phyloP scores from a whole-genome alignment of 2,888 invertebrate genomes.

The Oxycera nigricornis region DNA sequence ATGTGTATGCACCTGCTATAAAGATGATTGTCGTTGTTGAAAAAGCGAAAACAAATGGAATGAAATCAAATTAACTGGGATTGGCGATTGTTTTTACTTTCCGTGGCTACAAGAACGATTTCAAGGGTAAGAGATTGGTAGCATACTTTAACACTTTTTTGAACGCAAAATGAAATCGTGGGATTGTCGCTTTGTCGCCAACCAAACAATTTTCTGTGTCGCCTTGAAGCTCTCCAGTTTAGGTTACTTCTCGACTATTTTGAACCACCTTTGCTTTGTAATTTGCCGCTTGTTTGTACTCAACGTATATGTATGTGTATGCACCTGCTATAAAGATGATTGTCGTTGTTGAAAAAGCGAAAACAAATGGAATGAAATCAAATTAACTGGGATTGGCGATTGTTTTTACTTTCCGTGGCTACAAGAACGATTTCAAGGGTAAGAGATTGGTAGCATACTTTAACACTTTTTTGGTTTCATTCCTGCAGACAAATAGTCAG shows the following conservation, averaged over 20 bases:
- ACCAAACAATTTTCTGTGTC: too few relatives aligned
- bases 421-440: constrained; percentile 15
- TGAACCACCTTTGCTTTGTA: background rate
- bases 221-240: background rate
- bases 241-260: background rate
- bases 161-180: too few relatives aligned
- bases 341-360: background rate
- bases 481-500: too few relatives aligned
- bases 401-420: constrained; percentile 13
- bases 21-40: background rate
- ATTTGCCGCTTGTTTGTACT: constrained; percentile 1
- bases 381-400: constrained; percentile 15
- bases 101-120: background rate
- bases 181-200: too few relatives aligned
- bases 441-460: background rate
- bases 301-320: too few relatives aligned
- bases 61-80: constrained; percentile 4
- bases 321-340: too few relatives aligned
- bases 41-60: background rate
- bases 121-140: background rate
- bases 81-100: constrained; percentile 21
- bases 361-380: background rate
- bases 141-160: too few relatives aligned
- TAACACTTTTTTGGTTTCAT: too few relatives aligned
- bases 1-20: too few relatives aligned